These are phyloP conservation scores for Ascidia mentula DNA, from an alignment of 23 tunicate species.

Conservation along the genomic window DNA sequence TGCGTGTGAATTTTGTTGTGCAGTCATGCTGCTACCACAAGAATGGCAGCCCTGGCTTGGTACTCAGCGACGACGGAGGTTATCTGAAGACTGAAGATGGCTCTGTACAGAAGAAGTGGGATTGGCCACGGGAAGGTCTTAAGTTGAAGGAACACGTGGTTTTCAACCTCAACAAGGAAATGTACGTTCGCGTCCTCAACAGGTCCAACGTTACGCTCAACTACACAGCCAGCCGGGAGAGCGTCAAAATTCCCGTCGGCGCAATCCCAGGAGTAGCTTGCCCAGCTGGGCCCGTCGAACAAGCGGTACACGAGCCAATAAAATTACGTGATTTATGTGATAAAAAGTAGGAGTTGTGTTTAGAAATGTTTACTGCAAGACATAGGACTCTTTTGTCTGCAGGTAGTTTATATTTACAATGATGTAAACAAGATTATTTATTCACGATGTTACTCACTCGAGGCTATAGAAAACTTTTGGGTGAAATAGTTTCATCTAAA, in stretches of 20 bases:
- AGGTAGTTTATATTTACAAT: no score
- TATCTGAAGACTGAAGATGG: slow-evolving; percentile 62
- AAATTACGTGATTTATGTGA: no score
- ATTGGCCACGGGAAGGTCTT: slow-evolving; percentile 60
- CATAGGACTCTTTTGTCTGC: no score
- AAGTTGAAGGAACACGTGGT: slow-evolving; percentile 49
- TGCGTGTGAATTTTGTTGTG: no score
- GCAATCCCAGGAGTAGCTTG: slow-evolving; percentile 22
- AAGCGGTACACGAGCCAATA: background rate
- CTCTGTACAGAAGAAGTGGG: slow-evolving; percentile 53
- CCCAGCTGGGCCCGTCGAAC: background rate
- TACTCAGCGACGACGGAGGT: slow-evolving; percentile 76
- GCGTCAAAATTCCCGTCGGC: slow-evolving; percentile 62
- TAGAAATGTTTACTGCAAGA: no score
- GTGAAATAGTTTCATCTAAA: no score
- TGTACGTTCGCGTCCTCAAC: slow-evolving; percentile 58
- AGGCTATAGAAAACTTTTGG: no score
- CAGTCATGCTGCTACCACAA: slow-evolving; percentile 94
- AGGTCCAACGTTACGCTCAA: slow-evolving; percentile 35
- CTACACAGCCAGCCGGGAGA: slow-evolving; percentile 56
- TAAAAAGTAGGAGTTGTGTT: no score
- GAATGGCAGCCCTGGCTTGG: slow-evolving; percentile 67
- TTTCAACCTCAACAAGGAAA: slow-evolving; percentile 76
- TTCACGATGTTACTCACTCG: no score
- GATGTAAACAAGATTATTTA: no score